Base-by-base conservation (phyloP, 2,113 vertebrate species). In the Vulpes lagopus region DNA sequence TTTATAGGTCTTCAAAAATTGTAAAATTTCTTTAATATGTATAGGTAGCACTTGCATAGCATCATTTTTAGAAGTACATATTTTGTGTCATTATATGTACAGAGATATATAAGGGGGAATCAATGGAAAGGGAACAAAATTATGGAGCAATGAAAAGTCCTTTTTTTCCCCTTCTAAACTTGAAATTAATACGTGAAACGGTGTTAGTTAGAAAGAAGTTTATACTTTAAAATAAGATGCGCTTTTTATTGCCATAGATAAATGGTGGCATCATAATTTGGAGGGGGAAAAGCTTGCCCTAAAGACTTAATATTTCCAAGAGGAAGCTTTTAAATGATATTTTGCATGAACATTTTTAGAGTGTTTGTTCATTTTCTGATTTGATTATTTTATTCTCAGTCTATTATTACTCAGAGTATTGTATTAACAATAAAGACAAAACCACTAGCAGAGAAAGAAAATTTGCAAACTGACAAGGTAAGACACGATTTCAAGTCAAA, bases 91-190 rank as follows among this genome's bases (percentile, higher is more conserved):
- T 51, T 73, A 43, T 35, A 17, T 62, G 38, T 53, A n/a, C 17
- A 69, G 38, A 87, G n/a, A 96, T 92, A 80, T 89, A 69, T 55
- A 71, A 86, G 3, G 59, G n/a, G 12, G 92, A 95, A 90, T 69
- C 69, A 85, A 65, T 53, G 5, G 30, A 82, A 92, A 74, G 1
- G 78, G 23, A 49, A 91, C 22, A 91, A 86, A 69, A 92, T 53
- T 51, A 83, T 38, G 71, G 11, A 91, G 27, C 27, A 96, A 69
- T 65, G 51, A 81, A 93, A 96, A 96, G 20, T 59, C 19, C 23
- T 81, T 38, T 74, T 71, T 59, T 35, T 59, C 30, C 55, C 60
- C 23, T 23, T 80, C 83, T 62, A 90, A 51, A 88, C 5, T 57
- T 93, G 32, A 92, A 95, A 91, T 87, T 74, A 93, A 79, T 64